Conservation (phyloP, 2,797 vertebrate genomes). For the Pipistrellus pygmaeus region DNA sequence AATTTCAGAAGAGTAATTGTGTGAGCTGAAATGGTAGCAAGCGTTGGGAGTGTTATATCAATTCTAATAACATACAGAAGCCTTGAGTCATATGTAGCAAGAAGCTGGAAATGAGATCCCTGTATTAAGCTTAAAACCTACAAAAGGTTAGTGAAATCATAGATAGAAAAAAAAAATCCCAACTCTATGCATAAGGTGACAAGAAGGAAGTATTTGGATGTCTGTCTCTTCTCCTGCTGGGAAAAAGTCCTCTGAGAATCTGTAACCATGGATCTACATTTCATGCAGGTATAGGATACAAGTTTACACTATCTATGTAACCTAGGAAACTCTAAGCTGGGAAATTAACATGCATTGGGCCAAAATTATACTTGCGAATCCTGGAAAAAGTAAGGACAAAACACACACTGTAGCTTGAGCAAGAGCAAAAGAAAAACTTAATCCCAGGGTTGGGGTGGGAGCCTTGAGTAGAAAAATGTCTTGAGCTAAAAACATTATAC, state of each 20-base stretch:
- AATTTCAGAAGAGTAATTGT: constrained; percentile 2
- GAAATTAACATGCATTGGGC: too few species aligned
- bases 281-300: neutral
- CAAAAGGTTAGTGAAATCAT: neutral
- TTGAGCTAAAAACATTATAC: neutral
- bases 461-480: neutral
- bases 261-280: neutral
- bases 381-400: neutral
- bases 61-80: neutral
- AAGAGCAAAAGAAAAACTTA: constrained; percentile 5
- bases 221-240: neutral
- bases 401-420: neutral
- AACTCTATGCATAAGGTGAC: neutral
- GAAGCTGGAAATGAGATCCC: neutral
- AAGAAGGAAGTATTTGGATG: constrained; percentile 10
- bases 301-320: too few species aligned
- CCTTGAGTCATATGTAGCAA: neutral
- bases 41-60: neutral
- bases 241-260: neutral
- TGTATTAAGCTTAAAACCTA: neutral
- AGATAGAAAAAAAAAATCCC: constrained; percentile 1
- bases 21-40: neutral
- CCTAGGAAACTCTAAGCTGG: too few species aligned
- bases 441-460: neutral
- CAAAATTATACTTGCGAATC: too few species aligned